Evolutionary conservation across 2,888 invertebrate genomes (phyloP), one percentile per base, ranked within the genome.

Genomic region (Caenorhabditis afra): DNA sequence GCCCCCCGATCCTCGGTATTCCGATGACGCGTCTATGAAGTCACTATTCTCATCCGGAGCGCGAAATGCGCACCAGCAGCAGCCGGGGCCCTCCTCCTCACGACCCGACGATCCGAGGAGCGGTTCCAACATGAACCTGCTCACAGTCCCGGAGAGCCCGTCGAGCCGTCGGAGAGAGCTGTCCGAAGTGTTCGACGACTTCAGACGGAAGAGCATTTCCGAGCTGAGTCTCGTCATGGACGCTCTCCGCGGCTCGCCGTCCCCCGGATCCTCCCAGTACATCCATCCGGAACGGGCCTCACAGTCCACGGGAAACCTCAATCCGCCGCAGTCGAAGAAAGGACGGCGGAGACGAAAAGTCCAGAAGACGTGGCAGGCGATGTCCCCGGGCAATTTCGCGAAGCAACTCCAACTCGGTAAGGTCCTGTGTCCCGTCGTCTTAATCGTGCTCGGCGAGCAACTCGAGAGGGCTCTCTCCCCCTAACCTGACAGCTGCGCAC

Each of bases 141-240:
- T 82, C 29, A 62, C 75, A 10, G 83, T 85, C 14, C 85, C 85
- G 11, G 85, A 83, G 58, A 74, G 74, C 41, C 81, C 83, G 45
- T 35, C 70, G 20, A 53, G 71, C 1, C 45, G 80, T 10, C 59
- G 80, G 10, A 55, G 76, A 14, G 76, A 81, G 41, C 44, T 79
- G 7, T 66, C 76, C 18, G 74, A 67, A 14, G 62, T 74, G 8
- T 82, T 82, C 74, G 71, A 82, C 39, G 81, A 86, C 41, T 76
- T 88, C 44, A 83, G 88, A 18, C 80, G 85, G 62, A 85, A 85
- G 66, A 85, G 85, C 47, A 81, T 86, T 18, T 82, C 83, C 22
- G 88, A 88, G 66, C 66, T 88, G 55, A 83, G 82, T 52, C 76
- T 88, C n/a, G 87, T 88, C 12, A 79, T 88, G 64, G 88, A 87